Conservation (phyloP, 2,113 vertebrate species). For the Saimiri boliviensis region DNA sequence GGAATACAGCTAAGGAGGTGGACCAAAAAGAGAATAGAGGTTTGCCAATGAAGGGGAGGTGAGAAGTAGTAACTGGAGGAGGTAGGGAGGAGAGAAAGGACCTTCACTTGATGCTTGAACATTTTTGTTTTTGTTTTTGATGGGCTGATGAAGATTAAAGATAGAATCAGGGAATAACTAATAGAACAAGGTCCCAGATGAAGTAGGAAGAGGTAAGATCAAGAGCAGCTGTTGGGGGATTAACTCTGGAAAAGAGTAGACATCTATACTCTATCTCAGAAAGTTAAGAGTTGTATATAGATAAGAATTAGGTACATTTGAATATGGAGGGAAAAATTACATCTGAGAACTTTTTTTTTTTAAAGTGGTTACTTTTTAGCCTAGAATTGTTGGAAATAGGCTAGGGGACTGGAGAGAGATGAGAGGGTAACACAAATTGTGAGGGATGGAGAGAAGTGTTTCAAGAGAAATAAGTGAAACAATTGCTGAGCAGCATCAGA, state of each 20-base stretch:
- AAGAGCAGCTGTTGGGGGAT: neutral
- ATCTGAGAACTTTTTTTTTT: neutral
- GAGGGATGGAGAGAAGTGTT: neutral
- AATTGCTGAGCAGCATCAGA: neutral
- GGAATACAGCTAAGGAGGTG: neutral
- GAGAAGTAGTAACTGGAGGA: neutral
- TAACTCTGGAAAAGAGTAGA: constrained; percentile 18
- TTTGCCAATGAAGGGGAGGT: neutral
- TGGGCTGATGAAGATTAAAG: neutral
- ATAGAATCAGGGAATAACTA: neutral
- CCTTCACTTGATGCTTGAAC: neutral
- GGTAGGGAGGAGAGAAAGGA: neutral
- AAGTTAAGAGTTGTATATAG: neutral
- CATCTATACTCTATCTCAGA: neutral
- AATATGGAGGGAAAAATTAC: neutral
- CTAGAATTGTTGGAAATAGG: neutral
- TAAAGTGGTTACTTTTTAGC: constrained; percentile 25
- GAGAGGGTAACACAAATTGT: neutral
- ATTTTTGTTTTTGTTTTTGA: neutral
- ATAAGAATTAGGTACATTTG: neutral
- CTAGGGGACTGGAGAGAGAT: neutral
- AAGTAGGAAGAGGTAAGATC: neutral
- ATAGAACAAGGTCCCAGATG: neutral
- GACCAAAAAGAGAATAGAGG: neutral
- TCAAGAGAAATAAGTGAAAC: neutral